Evolutionary conservation across 2,888 invertebrate species (phyloP).

Genomic region (Drosophila planitibia): DNA sequence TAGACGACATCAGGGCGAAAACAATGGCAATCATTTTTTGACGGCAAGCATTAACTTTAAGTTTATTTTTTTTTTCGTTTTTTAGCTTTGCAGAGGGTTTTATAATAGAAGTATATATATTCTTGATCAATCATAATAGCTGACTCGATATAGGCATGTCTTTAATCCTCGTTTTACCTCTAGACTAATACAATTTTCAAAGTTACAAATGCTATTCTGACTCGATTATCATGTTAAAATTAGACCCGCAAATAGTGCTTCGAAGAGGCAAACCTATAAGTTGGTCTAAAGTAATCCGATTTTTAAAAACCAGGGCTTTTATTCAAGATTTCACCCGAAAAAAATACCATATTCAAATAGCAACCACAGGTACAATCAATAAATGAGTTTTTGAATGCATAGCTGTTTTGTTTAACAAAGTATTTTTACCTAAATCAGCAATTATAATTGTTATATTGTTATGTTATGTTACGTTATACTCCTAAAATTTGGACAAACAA

Average conservation of each 20-base stretch:
- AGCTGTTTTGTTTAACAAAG: neutral
- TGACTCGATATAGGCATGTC: neutral
- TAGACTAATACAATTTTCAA: neutral
- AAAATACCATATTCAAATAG: neutral
- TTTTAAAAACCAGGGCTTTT: neutral
- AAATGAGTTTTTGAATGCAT: neutral
- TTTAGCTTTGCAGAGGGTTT: neutral
- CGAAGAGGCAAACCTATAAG: neutral
- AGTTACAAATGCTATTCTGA: neutral
- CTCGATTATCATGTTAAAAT: neutral
- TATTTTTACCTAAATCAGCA: neutral
- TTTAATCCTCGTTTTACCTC: neutral
- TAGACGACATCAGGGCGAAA: neutral
- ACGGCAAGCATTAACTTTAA: neutral
- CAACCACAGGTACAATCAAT: neutral
- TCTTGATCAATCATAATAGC: neutral
- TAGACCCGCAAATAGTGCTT: neutral
- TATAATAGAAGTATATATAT: neutral
- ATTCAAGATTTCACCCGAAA: neutral
- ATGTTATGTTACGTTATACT: neutral
- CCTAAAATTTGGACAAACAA: neutral
- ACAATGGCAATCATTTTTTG: neutral
- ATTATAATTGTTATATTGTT: neutral
- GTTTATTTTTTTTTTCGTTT: too few species aligned
- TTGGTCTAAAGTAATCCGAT: neutral